These are phyloP conservation scores for Connochaetes taurinus DNA, from an alignment of 2,113 vertebrate genomes.

Conservation along the genomic window DNA sequence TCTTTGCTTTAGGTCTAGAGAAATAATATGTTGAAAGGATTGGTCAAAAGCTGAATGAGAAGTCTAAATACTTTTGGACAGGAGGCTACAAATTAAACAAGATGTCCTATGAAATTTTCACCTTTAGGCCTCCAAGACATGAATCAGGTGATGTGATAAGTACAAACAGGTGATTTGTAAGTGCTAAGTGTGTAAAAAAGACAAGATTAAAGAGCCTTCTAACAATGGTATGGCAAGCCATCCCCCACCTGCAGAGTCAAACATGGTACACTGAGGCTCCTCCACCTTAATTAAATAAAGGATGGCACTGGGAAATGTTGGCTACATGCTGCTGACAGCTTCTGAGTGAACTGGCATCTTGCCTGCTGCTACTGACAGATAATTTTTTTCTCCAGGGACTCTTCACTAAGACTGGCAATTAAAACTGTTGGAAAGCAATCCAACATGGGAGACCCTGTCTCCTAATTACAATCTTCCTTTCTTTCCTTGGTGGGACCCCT, in stretches of 20 bases:
- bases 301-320: constrained; percentile 21
- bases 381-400: constrained; percentile 63
- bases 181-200: constrained; percentile 73
- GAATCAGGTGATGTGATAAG: constrained; percentile 64
- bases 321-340: constrained; percentile 58
- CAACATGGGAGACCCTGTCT: constrained; percentile 3
- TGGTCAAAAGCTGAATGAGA: background rate
- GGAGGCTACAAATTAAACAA: constrained; percentile 48
- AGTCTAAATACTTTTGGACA: background rate
- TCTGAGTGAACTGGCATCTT: constrained; percentile 61
- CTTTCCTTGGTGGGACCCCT: background rate
- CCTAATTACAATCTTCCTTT: background rate
- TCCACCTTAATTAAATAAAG: constrained; percentile 70
- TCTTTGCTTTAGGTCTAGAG: background rate
- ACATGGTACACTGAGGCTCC: constrained; percentile 38
- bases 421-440: constrained; percentile 61
- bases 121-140: constrained; percentile 64
- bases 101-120: constrained; percentile 60
- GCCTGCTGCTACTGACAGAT: constrained; percentile 31
- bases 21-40: background rate
- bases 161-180: constrained; percentile 70
- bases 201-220: constrained; percentile 74
- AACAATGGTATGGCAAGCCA: constrained; percentile 66
- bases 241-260: constrained; percentile 52
- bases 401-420: constrained; percentile 65